These are phyloP conservation scores for Sinodicranocentrus sp. DNA, from an alignment of 2,888 invertebrate species.

Conservation along the genomic window DNA sequence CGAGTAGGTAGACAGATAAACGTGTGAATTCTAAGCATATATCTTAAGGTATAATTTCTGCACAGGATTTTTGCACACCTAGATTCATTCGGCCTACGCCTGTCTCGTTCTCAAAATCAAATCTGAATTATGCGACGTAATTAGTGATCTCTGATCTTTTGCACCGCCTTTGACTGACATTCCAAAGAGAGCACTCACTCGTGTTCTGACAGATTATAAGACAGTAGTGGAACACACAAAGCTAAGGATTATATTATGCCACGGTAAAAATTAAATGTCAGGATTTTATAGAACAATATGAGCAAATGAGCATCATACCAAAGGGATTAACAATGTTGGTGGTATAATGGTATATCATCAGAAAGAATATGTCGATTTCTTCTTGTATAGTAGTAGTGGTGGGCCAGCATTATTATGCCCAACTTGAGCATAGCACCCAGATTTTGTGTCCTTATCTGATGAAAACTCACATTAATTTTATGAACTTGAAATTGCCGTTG, in stretches of 20 bases:
- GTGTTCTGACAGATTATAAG: too few species aligned
- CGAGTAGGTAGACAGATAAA: too few species aligned
- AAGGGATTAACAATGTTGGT: conserved; percentile 5
- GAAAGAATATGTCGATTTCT: conserved; percentile 29
- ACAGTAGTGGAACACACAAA: too few species aligned
- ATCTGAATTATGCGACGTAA: too few species aligned
- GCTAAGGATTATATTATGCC: background rate
- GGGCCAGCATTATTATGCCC: too few species aligned
- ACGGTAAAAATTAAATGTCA: conserved; percentile 12
- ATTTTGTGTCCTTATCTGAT: conserved; percentile 42
- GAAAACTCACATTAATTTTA: conserved; percentile 51
- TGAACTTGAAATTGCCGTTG: conserved; percentile 47
- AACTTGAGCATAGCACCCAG: conserved; percentile 14
- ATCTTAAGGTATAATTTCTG: too few species aligned
- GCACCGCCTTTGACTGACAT: background rate
- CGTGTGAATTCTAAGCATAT: too few species aligned
- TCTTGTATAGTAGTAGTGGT: conserved; percentile 20
- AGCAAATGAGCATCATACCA: background rate
- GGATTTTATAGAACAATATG: background rate
- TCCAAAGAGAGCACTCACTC: background rate
- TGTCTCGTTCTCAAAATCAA: too few species aligned
- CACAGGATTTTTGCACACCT: too few species aligned
- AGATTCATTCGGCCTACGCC: too few species aligned
- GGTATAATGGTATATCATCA: background rate
- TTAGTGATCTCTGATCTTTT: background rate